Base-by-base conservation (phyloP, 2,113 vertebrate genomes). In the Jacana jacana region DNA sequence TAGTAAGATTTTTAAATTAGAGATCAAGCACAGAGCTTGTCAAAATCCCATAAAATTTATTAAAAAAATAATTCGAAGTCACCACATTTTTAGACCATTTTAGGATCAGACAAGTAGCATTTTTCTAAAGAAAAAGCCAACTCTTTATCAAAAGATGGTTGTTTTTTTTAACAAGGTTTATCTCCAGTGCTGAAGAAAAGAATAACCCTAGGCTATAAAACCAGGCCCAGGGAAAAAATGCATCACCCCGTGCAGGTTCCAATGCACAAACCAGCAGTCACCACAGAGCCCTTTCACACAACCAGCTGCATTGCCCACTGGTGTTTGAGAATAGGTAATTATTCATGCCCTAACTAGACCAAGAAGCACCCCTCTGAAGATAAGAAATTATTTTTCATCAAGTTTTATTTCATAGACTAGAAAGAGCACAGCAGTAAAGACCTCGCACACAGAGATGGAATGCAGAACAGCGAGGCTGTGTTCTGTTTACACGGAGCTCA, bases 351-450 rank as follows among this genome's bases (percentile, higher is more conserved):
- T 77, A 86, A 73, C 76, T 69, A 90, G 31, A 54, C 37, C 17
- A 66, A 88, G 86, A 40, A 81, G 15, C 70, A 89, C 22, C n/a
- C 31, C 35, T 72, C 33, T 63, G 70, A 91, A 94, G 89, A 88
- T 5, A 9, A 70, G 63, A 65, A 76, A 42, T 44, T 76, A 37
- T 54, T 96, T 90, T 77, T 72, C 64, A 46, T 77, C 31, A 40
- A 30, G 63, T 40, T 93, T 77, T 54, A 44, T 78, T 81, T 40
- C 37, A 28, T 4, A 8, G 6, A n/a, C 58, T n/a, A 31, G 22
- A 25, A 65, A 71, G 35, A 86, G 76, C 89, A 78, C 73, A 78
- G 69, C 61, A 64, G 63, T 61, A 76, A 81, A 48, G 48, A 18
- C 9, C 57, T 91, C 1, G 0, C 66, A 44, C n/a, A 19, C 42